A percentile compares a stretch with the other conserved stretches of the same genome.
Conservation (phyloP, 2,888 invertebrate species). For the Syrphus vitripennis region DNA sequence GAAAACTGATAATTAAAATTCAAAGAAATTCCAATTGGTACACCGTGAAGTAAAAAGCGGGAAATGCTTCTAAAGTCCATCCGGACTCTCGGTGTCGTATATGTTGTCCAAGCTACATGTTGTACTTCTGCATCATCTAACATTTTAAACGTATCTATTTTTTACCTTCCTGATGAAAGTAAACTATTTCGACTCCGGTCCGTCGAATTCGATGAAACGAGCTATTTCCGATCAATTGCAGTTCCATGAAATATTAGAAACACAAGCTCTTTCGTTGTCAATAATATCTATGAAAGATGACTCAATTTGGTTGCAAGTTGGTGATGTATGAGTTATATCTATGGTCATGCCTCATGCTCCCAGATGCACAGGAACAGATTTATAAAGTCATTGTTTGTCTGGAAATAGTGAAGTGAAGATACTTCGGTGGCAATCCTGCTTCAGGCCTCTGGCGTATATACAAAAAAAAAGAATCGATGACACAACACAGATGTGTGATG, state of each 20-base stretch:
- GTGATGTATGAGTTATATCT: conserved; percentile 37
- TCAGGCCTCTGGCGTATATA: background rate
- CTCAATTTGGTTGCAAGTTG: conserved; percentile 47
- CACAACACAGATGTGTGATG: conserved; percentile 65
- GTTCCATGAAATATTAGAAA: conserved; percentile 64
- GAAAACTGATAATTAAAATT: conserved; percentile 48
- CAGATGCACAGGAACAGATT: conserved; percentile 48
- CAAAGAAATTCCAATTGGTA: conserved; percentile 41
- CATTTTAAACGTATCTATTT: background rate
- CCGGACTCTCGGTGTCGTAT: background rate
- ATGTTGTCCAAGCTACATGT: conserved; percentile 32
- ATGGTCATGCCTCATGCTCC: background rate
- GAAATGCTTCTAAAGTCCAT: conserved; percentile 42
- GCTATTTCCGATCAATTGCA: conserved; percentile 61
- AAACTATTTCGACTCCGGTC: conserved; percentile 18
- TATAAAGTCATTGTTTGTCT: conserved; percentile 19
- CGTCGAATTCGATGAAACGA: background rate
- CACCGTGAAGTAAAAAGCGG: conserved; percentile 6
- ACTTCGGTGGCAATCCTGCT: conserved; percentile 44
- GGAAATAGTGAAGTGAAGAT: conserved; percentile 15
- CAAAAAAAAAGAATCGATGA: conserved; percentile 54
- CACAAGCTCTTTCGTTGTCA: conserved; percentile 22
- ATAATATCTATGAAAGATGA: conserved; percentile 64
- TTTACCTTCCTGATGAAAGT: conserved; percentile 29
- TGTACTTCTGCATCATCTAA: background rate